Base-by-base conservation (phyloP, 2,888 invertebrate species). In the Cenopis cana region DNA sequence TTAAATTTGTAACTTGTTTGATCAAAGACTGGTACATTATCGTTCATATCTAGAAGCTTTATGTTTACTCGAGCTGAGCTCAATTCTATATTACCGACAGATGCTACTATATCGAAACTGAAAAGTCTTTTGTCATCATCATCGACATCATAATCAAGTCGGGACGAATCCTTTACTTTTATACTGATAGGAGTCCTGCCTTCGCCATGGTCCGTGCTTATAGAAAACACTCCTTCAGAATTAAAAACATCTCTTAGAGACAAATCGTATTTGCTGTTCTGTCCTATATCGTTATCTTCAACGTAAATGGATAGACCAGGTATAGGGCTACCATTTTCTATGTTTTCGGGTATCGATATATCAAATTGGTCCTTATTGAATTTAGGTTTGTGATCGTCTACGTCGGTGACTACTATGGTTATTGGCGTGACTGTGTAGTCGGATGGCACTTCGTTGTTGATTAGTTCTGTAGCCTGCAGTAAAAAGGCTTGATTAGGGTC, bases 391-490 rank as follows among this genome's bases (percentile, higher is more conserved):
- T 97, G 95, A 80, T 97, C 97, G 77, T 97, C 97, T 0, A 95
- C 95, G 79, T 97, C 97, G 0, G 96, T 96, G 33, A 97, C 95
- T 0, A 97, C 96, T 49, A 97, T 95, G 0, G 97, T 97, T 0
- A 97, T 93, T 49, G 95, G 94, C 1, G 96, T 95, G 0, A 94
- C 93, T 0, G 96, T 94, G 38, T 94, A 95, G 76, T 97, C 97
- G 0, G 95, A 95, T 8, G 96, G 95, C 29, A 96, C 94, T 84
- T 95, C 95, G 52, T 95, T 95, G 79, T 96, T 95, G 46, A 96
- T 95, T 60, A 97, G 80, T 85, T 97, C 97, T 1, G 96, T 96
- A 0, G 97, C 97, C 92, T 69, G 54, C 41, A 49, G 55, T 10
- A 69, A 59, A 49, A 69, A 14, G 49, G 0, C 24, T 20, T 52